Percentiles rank a stretch among this genome's conserved stretches.
These are phyloP conservation scores for Paramormyrops kingsleyae DNA, from an alignment of 2,113 vertebrate genomes.

Conservation along the genomic window DNA sequence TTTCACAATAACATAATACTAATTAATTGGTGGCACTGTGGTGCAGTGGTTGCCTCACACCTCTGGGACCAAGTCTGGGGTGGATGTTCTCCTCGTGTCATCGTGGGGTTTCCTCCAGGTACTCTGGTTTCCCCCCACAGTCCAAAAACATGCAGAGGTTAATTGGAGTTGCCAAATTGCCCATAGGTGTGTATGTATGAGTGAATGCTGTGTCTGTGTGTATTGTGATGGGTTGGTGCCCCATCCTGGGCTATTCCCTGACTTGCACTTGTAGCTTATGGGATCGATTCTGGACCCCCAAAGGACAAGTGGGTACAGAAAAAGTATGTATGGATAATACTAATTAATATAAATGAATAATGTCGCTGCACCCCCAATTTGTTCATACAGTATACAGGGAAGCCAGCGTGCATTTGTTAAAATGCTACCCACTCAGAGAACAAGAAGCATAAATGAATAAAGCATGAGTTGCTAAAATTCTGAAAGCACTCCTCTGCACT, in stretches of 20 bases:
- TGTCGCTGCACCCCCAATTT: neutral
- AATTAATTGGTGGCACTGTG: neutral
- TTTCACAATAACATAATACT: neutral
- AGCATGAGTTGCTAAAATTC: neutral
- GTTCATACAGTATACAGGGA: neutral
- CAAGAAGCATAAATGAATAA: constrained; percentile 20
- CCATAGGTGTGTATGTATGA: neutral
- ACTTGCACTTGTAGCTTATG: neutral
- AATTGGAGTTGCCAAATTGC: neutral
- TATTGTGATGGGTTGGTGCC: neutral
- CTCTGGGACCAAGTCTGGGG: neutral
- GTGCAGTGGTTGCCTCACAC: neutral
- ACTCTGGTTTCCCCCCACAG: neutral
- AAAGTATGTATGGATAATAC: neutral
- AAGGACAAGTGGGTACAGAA: neutral
- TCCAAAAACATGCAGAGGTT: neutral
- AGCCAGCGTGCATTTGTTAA: neutral
- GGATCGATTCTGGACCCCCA: neutral
- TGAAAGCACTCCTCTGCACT: neutral
- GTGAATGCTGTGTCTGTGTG: neutral
- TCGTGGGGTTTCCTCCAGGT: neutral
- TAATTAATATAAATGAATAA: neutral
- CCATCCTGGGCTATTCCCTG: neutral
- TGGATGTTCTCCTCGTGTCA: neutral
- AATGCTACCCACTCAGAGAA: constrained; percentile 3